These are phyloP conservation scores for Sitodiplosis mosellana DNA, from an alignment of 1,140 invertebrate species.

Conservation along the genomic window DNA sequence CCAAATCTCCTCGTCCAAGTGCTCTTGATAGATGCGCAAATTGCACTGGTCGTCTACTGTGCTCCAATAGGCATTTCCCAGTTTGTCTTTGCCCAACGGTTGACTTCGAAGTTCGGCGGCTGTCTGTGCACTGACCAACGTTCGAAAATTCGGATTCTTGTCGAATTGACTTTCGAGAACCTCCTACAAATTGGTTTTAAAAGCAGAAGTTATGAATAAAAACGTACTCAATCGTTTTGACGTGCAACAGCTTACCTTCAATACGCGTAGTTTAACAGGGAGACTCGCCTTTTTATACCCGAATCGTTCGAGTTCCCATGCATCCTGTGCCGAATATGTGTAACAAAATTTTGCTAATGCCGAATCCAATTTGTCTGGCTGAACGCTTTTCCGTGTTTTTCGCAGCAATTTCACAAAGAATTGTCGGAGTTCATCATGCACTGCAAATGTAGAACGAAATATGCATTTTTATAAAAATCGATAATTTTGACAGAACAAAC, in stretches of 20 bases:
- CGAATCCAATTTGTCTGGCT: conserved; percentile 78
- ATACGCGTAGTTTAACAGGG: conserved; percentile 67
- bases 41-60: conserved; percentile 77
- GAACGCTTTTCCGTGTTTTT: conserved; percentile 66
- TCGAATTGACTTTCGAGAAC: conserved; percentile 91
- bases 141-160: conserved; percentile 82
- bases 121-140: conserved; percentile 65
- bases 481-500: neutral
- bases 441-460: conserved; percentile 51
- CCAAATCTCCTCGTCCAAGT: conserved; percentile 91
- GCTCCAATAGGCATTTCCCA: conserved; percentile 83
- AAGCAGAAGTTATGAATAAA: neutral
- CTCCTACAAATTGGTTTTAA: conserved; percentile 39
- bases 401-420: conserved; percentile 77
- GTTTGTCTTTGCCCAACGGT: conserved; percentile 76
- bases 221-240: conserved; percentile 1
- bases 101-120: conserved; percentile 62
- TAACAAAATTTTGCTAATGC: conserved; percentile 81
- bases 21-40: conserved; percentile 81
- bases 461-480: conserved; percentile 21
- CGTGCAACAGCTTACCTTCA: conserved; percentile 41
- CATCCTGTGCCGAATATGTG: conserved; percentile 69
- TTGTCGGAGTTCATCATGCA: conserved; percentile 57
- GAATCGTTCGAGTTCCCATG: conserved; percentile 90
- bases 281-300: conserved; percentile 85